These are phyloP conservation scores for Mungos mungo DNA, from an alignment of 2,113 vertebrate species.

Conservation along the genomic window DNA sequence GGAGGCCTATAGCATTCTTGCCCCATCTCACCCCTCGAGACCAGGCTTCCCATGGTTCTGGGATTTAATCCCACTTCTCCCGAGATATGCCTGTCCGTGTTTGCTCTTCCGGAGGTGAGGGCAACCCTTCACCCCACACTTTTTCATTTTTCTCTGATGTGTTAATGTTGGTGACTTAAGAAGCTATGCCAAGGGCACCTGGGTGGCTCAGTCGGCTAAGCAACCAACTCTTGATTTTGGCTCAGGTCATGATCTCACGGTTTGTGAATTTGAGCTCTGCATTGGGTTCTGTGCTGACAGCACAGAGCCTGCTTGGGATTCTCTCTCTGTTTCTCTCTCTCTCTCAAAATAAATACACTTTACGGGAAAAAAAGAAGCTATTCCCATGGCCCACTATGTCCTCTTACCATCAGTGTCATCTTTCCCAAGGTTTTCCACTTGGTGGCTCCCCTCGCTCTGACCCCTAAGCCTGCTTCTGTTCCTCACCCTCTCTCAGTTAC, in stretches of 20 bases:
- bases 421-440: not conserved
- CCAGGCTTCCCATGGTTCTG: not conserved
- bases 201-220: no score
- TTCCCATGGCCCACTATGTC: not conserved
- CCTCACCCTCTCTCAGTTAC: not conserved
- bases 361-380: no score
- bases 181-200: no score
- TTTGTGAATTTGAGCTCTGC: no score
- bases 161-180: not conserved
- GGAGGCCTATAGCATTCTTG: accelerated
- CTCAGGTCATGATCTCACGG: no score
- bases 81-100: not conserved
- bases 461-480: no score
- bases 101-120: not conserved
- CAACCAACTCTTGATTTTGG: no score
- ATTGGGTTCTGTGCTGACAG: no score
- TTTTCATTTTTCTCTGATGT: not conserved
- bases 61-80: not conserved
- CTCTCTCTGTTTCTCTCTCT: no score
- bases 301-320: no score
- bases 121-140: not conserved
- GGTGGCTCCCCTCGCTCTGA: no score
- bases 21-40: not conserved
- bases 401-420: not conserved
- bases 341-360: no score